Base-by-base conservation (phyloP, 2,888 invertebrate genomes). In the Platycnemis pennipes region DNA sequence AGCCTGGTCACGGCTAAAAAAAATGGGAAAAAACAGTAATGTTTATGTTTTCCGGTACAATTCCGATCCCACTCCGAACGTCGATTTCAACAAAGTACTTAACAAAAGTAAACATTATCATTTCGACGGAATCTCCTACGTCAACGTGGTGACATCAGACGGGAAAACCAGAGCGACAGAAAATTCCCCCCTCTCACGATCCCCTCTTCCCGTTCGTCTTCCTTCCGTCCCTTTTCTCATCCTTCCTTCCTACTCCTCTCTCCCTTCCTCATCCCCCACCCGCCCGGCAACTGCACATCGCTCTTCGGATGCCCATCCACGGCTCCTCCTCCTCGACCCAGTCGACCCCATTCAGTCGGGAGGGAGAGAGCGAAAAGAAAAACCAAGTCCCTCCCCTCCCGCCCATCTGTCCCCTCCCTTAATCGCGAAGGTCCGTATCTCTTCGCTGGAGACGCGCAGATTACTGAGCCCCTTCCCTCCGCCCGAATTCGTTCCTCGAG, bases 121-220 rank as follows among this genome's bases (percentile, higher is more conserved):
- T 77, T 2, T 13, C 77, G 11, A 37, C 13, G 26, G 37, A 37
- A 77, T 37, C 63, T 1, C n/a, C 63, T 63, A 26, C 37, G 37
- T 77, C 77, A 77, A 77, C 11, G 77, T 11, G 77, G 31, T 37
- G 77, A 37, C 37, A 77, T 77, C 77, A 77, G 16, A n/a, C 22
- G 44, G 86, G n/a, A n/a, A 88, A 26, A 26, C n/a, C 88, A 16
- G 88, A 46, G 49, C 88, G 26, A 46, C 49, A 45, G 88, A 88
- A 31, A 46, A n/a, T n/a, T 88, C 45, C 77, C 77, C 49, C 88
- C 89, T 56, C 56, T 7, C 16, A 0, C 37, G 2, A n/a, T 26
- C 44, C 44, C 91, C 63, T 22, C 53, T 16, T 11, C 91, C 0
- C 1, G 8, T 37, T 22, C 44, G 42, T n/a, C 91, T 31, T n/a